phyloP scores from a whole-genome alignment of 2,888 invertebrate species.

The Drosophila hawaiiensis region DNA sequence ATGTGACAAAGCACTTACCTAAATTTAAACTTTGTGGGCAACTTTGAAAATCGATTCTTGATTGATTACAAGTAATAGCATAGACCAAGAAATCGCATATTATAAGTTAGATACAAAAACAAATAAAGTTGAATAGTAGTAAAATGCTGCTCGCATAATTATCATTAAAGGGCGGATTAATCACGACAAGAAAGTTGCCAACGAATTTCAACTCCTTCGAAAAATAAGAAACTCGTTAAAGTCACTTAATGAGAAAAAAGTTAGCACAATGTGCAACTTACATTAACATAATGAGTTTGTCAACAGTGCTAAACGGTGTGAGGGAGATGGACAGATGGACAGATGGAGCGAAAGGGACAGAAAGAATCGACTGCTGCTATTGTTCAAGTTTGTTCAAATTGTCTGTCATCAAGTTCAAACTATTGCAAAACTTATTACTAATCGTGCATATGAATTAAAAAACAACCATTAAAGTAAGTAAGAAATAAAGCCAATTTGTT shows the following conservation, averaged over 20 bases:
- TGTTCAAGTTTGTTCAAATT: neutral
- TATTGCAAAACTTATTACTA: neutral
- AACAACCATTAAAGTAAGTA: neutral
- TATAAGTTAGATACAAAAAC: neutral
- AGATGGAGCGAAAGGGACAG: neutral
- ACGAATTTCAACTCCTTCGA: neutral
- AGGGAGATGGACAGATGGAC: neutral
- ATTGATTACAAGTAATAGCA: neutral
- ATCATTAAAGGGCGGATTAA: neutral
- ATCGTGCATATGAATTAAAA: neutral
- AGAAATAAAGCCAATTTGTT: neutral
- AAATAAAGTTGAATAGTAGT: neutral
- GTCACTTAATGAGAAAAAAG: neutral
- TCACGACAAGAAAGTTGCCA: neutral
- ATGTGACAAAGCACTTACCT: conserved; percentile 7
- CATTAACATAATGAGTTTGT: conserved; percentile 4
- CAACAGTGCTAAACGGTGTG: neutral
- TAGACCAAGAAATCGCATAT: neutral
- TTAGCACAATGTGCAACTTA: neutral
- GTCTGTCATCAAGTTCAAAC: too few relatives aligned
- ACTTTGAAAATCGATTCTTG: conserved; percentile 32
- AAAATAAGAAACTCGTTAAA: conserved; percentile 1
- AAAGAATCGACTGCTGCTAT: neutral
- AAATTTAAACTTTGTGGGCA: conserved; percentile 19
- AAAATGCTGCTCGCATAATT: conserved; percentile 1